Conservation (phyloP, 2,888 invertebrate genomes). For the Eupsilia transversa region DNA sequence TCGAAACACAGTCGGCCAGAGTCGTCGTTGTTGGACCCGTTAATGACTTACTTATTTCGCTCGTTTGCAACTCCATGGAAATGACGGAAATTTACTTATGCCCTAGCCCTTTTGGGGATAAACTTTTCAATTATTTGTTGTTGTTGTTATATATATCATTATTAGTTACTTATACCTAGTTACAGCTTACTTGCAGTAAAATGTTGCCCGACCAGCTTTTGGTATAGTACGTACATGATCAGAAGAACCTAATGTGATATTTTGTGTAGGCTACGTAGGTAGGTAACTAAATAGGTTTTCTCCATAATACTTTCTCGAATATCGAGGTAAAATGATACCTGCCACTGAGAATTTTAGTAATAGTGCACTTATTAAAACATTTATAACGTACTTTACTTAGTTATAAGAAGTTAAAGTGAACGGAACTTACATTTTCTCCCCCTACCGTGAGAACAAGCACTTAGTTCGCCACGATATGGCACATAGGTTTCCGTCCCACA, state of each 20-base stretch:
- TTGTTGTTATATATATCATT: too few relatives aligned
- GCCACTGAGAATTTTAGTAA: not conserved
- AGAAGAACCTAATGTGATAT: not conserved
- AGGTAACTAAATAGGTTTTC: not conserved
- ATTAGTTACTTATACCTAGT: slow-evolving; percentile 5
- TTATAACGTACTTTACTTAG: not conserved
- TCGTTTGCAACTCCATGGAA: slow-evolving; percentile 72
- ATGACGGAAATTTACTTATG: slow-evolving; percentile 72
- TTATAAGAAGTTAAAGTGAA: slow-evolving; percentile 51
- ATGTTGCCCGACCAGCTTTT: not conserved
- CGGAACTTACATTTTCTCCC: slow-evolving; percentile 62
- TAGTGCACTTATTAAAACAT: not conserved
- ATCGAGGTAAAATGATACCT: not conserved
- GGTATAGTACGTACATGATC: not conserved
- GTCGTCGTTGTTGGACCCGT: slow-evolving; percentile 71
- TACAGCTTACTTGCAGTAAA: slow-evolving; percentile 8
- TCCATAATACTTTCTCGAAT: not conserved
- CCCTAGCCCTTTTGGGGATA: slow-evolving; percentile 27
- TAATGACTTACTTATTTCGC: slow-evolving; percentile 81
- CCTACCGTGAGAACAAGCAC: slow-evolving; percentile 71
- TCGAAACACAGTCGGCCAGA: slow-evolving; percentile 70
- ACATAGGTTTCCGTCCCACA: slow-evolving; percentile 72
- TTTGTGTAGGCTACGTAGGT: not conserved
- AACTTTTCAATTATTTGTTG: slow-evolving; percentile 37
- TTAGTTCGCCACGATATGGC: slow-evolving; percentile 68